Evolutionary conservation across 2,888 invertebrate species (phyloP).

Genomic region (Bimastos eiseni): DNA sequence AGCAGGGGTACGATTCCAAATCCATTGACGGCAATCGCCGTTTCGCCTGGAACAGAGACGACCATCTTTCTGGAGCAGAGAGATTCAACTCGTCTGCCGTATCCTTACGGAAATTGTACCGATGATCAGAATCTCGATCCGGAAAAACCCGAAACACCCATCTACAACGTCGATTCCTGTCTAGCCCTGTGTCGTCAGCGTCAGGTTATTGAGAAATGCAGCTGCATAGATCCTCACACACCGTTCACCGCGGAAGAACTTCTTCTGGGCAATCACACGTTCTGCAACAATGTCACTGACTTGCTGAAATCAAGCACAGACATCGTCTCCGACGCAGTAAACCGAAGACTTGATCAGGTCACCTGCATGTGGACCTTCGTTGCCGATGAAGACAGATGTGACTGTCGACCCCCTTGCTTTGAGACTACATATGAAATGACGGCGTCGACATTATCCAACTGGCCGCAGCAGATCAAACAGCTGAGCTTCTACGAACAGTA

Average conservation of each 20-base stretch:
- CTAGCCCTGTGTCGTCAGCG: neutral
- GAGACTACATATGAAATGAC: neutral
- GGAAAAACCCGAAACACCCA: neutral
- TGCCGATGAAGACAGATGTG: neutral
- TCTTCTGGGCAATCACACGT: neutral
- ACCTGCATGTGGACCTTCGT: neutral
- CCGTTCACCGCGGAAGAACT: neutral
- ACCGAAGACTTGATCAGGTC: neutral
- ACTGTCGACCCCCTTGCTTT: neutral
- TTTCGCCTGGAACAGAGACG: slow-evolving; percentile 5
- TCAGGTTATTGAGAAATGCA: neutral
- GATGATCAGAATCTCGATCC: neutral
- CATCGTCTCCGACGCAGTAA: neutral
- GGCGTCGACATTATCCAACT: neutral
- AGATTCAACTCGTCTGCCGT: neutral
- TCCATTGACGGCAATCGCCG: neutral
- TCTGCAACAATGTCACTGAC: neutral
- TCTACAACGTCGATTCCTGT: neutral
- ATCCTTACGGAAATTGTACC: neutral
- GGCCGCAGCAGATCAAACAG: neutral
- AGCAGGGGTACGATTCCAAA: neutral
- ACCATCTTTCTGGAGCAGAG: slow-evolving; percentile 4
- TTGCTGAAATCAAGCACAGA: neutral
- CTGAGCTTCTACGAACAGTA: neutral
- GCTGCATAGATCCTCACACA: neutral